Evolutionary conservation across 2,888 invertebrate species (phyloP).

Genomic region (Drosophila melanosoma): DNA sequence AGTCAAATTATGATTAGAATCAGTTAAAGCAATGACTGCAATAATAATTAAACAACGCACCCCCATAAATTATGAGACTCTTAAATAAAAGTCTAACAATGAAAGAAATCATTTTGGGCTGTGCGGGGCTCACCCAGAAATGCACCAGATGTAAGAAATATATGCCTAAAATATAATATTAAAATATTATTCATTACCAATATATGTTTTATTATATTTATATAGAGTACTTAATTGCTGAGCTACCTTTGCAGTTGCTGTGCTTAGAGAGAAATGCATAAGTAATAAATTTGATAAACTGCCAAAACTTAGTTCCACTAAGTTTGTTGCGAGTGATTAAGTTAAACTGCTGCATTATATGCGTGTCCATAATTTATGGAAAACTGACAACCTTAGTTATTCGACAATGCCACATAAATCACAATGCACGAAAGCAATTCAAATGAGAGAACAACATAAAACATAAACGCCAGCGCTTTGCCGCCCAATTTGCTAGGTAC

Average conservation of each 20-base stretch:
- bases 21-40: background rate
- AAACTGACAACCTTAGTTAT: conserved; percentile 34
- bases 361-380: conserved; percentile 39
- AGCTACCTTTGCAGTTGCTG: background rate
- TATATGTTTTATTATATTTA: background rate
- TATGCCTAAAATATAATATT: background rate
- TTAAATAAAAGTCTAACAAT: background rate
- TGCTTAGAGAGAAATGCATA: background rate
- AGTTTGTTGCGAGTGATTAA: conserved; percentile 16
- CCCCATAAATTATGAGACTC: background rate
- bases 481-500: conserved; percentile 21
- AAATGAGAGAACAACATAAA: conserved; percentile 21
- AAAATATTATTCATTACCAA: background rate
- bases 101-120: background rate
- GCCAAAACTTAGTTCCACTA: conserved; percentile 7
- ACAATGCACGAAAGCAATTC: conserved; percentile 48
- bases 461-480: background rate
- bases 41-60: too few species aligned
- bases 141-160: background rate
- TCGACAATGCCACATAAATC: conserved; percentile 69
- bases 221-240: background rate
- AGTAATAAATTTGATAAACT: conserved; percentile 20
- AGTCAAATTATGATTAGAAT: background rate
- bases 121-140: background rate
- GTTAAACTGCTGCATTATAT: conserved; percentile 22